Percentiles rank a stretch among this genome's conserved stretches.
These are phyloP conservation scores for Orycteropus afer DNA, from an alignment of 2,113 vertebrate species.

Conservation along the genomic window DNA sequence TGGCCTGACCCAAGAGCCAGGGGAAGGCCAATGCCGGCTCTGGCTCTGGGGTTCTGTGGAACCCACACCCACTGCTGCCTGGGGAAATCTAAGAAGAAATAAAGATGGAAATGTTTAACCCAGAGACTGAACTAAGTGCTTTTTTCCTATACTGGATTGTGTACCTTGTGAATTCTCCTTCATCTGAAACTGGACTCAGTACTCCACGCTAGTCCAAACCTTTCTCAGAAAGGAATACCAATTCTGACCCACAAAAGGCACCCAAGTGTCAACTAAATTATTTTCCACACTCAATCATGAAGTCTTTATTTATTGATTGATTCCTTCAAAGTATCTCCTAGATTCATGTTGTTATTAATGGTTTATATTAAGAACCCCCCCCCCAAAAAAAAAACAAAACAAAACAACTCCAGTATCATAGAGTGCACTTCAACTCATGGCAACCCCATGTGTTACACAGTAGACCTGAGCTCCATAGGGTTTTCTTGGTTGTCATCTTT, in stretches of 20 bases:
- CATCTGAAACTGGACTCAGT: background rate
- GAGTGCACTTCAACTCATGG: no score
- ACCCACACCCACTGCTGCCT: background rate
- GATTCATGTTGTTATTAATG: background rate
- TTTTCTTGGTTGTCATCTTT: background rate
- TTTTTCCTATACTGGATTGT: background rate
- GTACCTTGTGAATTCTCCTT: background rate
- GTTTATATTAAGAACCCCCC: background rate
- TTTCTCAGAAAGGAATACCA: background rate
- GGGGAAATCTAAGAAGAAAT: background rate
- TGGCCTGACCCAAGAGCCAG: background rate
- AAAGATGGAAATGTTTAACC: conserved; percentile 1
- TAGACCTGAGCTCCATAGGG: background rate
- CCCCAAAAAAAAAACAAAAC: no score
- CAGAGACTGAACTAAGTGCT: background rate
- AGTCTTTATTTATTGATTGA: background rate
- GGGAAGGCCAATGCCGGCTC: background rate
- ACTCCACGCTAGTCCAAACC: background rate
- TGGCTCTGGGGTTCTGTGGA: background rate
- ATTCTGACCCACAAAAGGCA: background rate
- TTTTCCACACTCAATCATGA: background rate
- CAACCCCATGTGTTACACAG: background rate
- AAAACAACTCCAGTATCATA: no score
- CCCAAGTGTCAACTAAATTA: background rate
- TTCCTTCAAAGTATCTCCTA: background rate